These are phyloP conservation scores for Semaprochilodus insignis DNA, from an alignment of 2,797 vertebrate genomes.

Conservation along the genomic window DNA sequence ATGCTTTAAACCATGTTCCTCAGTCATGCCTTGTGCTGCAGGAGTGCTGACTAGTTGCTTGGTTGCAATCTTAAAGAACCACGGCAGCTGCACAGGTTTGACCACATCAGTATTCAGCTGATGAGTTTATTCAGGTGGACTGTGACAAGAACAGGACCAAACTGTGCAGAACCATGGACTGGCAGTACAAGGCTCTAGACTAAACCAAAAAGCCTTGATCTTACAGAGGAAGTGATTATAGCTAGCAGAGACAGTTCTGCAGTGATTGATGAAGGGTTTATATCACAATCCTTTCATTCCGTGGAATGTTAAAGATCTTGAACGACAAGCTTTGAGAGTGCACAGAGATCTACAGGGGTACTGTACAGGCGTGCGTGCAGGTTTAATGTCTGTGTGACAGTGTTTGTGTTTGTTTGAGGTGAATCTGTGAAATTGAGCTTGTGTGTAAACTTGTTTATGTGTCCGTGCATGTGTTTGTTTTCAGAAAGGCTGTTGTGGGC, in stretches of 20 bases:
- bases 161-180: too few relatives aligned
- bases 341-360: neutral
- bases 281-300: neutral
- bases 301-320: neutral
- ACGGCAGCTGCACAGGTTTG: neutral
- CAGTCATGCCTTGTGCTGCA: neutral
- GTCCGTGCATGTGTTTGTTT: conserved; percentile 9
- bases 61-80: too few relatives aligned
- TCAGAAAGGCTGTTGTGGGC: neutral
- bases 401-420: conserved; percentile 15
- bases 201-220: neutral
- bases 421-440: neutral
- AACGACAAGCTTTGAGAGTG: neutral
- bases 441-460: conserved; percentile 1
- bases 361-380: neutral
- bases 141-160: neutral
- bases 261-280: neutral
- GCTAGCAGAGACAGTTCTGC: neutral
- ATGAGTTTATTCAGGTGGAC: conserved; percentile 5
- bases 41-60: too few relatives aligned
- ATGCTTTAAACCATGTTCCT: neutral
- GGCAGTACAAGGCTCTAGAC: neutral
- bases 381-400: neutral
- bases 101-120: neutral
- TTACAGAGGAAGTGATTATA: neutral